Conservation (phyloP, 2,888 invertebrate genomes). For the Cantharis rustica region DNA sequence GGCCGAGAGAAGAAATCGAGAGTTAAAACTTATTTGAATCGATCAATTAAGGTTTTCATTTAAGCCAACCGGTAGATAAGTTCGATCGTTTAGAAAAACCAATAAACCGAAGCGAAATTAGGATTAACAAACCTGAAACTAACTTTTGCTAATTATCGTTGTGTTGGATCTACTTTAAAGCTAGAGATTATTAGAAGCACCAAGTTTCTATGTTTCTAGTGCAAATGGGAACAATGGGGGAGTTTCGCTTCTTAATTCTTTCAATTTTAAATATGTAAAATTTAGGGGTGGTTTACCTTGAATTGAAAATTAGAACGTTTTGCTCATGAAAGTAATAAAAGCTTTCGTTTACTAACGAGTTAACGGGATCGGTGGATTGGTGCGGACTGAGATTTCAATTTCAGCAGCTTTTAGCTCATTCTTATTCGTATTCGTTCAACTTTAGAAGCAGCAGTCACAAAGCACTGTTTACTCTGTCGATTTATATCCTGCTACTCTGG, state of each 20-base stretch:
- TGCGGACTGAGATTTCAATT: conserved; percentile 43
- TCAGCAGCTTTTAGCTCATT: conserved; percentile 43
- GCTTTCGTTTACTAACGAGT: conserved; percentile 15
- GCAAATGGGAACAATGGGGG: conserved; percentile 7
- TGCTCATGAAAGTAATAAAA: not conserved
- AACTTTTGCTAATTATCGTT: conserved; percentile 23
- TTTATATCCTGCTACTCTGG: conserved; percentile 45
- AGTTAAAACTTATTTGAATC: conserved; percentile 2
- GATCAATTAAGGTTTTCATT: conserved; percentile 6
- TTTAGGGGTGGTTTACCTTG: not conserved
- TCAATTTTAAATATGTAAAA: not conserved
- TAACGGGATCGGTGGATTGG: conserved; percentile 18
- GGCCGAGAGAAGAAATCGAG: not conserved
- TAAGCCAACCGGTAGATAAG: conserved; percentile 4
- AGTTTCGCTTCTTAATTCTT: not conserved
- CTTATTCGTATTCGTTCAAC: conserved; percentile 46
- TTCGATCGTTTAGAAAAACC: conserved; percentile 13
- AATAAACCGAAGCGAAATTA: conserved; percentile 23
- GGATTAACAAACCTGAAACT: conserved; percentile 23
- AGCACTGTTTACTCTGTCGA: conserved; percentile 48
- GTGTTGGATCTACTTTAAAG: conserved; percentile 20
- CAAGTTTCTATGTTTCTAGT: not conserved
- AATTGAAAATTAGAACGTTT: not conserved
- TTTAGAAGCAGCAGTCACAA: conserved; percentile 42
- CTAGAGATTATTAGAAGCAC: conserved; percentile 1